phyloP scores from a whole-genome alignment of 1,140 invertebrate species.

The Lepidotrigona ventralis region DNA sequence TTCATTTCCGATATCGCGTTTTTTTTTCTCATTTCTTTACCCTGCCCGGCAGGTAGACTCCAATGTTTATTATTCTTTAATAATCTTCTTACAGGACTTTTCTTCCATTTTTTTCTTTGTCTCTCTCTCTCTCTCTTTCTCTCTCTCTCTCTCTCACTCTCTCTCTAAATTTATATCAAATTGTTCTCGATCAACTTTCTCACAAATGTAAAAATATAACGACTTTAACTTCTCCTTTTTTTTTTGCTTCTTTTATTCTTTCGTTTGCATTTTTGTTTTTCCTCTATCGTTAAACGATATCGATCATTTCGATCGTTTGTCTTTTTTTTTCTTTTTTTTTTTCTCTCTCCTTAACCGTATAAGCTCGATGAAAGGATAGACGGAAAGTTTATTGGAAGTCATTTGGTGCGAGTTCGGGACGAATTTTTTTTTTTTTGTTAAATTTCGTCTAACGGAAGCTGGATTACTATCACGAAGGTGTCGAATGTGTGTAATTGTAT shows the following conservation, averaged over 20 bases:
- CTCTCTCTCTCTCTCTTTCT: neutral
- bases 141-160: neutral
- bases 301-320: neutral
- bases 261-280: neutral
- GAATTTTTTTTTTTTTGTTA: neutral
- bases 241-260: neutral
- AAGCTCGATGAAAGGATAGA: slow-evolving; percentile 42
- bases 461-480: neutral
- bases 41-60: slow-evolving; percentile 23
- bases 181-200: slow-evolving; percentile 13
- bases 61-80: slow-evolving; percentile 46
- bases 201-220: slow-evolving; percentile 45
- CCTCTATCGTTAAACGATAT: slow-evolving; percentile 3
- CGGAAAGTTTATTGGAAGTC: neutral
- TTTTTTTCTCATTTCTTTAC: neutral
- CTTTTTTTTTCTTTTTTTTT: neutral
- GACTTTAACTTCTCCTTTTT: neutral
- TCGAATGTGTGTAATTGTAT: neutral
- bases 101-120: neutral
- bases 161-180: slow-evolving; percentile 4
- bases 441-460: neutral
- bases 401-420: neutral
- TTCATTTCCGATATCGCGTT: neutral
- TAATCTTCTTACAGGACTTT: neutral
- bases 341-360: slow-evolving; percentile 33